Evolutionary conservation across 92 coral and sea anemone genomes (phyloP).

Genomic region (Virgularia gustaviana): DNA sequence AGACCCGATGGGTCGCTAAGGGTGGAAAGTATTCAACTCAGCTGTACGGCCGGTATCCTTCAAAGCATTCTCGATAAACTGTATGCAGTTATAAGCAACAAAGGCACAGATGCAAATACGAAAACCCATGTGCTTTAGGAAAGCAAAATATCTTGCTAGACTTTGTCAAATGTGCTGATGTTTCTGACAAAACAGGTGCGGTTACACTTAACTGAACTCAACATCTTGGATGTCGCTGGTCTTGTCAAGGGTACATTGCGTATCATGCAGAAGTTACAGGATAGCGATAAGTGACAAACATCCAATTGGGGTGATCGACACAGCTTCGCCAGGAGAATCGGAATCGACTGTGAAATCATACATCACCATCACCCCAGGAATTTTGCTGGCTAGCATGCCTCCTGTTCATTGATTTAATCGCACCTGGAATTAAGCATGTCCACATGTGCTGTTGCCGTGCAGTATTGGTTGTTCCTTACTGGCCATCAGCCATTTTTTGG

Average conservation of each 20-base stretch:
- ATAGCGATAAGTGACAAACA: conserved; percentile 10
- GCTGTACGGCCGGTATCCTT: too few species aligned
- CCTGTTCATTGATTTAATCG: too few species aligned
- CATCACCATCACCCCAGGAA: conserved; percentile 11
- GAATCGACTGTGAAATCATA: background rate
- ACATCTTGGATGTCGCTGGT: conserved; percentile 10
- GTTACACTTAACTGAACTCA: conserved; percentile 6
- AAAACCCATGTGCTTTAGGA: conserved; percentile 1
- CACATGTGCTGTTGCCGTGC: too few species aligned
- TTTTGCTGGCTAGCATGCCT: too few species aligned
- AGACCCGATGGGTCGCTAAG: conserved; percentile 11
- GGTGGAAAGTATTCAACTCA: conserved; percentile 31
- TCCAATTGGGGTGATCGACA: conserved; percentile 2
- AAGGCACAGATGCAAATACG: conserved; percentile 8
- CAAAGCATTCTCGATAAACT: background rate
- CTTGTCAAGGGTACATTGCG: conserved; percentile 11
- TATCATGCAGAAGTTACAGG: conserved; percentile 12
- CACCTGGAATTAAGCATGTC: too few species aligned
- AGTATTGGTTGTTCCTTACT: too few species aligned
- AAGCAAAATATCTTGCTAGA: background rate
- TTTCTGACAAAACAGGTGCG: conserved; percentile 9
- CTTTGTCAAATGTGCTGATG: conserved; percentile 5
- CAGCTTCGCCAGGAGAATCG: conserved; percentile 8
- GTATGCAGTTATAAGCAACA: background rate
- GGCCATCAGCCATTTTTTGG: too few species aligned